Evolutionary conservation across 2,797 vertebrate genomes (phyloP), one percentile per base, ranked within the genome.

Genomic region (Onychomys arenicola): DNA sequence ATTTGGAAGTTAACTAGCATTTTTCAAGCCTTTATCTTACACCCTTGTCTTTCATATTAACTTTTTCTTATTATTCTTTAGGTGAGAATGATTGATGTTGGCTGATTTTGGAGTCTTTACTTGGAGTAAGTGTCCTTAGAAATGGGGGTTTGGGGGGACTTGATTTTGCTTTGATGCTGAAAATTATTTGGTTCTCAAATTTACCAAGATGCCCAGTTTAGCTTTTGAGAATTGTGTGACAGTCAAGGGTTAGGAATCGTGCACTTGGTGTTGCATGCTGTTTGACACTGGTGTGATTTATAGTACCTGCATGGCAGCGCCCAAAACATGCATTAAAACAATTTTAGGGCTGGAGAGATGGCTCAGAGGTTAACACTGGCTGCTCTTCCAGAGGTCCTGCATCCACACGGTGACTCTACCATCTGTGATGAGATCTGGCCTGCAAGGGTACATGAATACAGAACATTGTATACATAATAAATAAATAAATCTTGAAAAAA

Each of bases 51-150:
- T 96, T 81, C 95, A 8, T 97, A 97, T 94, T 98, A 98, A 98
- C 98, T 97, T 96, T 98, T 49, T 92, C 32, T 97, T 98, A 96
- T 99, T 99, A 98, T 98, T 97, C 98, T 99, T 98, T 99, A 99
- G 99, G 98, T 99, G 97, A 98, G 98, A 98, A 98, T 98, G 76
- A 86, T 97, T 97, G 98, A 98, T 98, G 98, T 98, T 98, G 98
- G 98, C 96, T 99, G 98, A 99, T 88, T 77, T 6, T 7, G 0
- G 77, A 94, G 92, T 98, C 96, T 98, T 98, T 61, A 19, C 67
- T 95, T 97, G 97, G 98, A 94, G 98, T 99, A 98, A 98, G 98
- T 95, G 73, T 83, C 5, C 0, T 52, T 98, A 75, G 77, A 59
- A 57, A 34, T 89, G 9, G 61, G 13, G 16, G 25, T 40, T 94